These are phyloP conservation scores for Heterochromis multidens DNA, from an alignment of 2,113 vertebrate species.

Conservation along the genomic window DNA sequence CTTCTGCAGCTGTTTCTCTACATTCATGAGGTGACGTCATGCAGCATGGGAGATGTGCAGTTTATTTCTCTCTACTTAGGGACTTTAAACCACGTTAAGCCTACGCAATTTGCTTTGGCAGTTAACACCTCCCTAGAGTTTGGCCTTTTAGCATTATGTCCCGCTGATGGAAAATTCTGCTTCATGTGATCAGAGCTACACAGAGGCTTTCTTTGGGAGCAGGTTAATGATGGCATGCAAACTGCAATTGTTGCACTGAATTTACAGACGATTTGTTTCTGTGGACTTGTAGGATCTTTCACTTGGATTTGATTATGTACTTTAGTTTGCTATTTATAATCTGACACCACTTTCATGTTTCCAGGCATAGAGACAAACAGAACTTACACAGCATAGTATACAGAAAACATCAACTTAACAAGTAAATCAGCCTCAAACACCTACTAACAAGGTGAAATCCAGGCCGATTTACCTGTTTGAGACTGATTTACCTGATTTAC, in stretches of 20 bases:
- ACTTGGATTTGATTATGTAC: neutral
- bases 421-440: neutral
- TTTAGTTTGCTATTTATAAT: neutral
- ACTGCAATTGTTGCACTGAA: constrained; percentile 24
- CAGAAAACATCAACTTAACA: neutral
- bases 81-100: neutral
- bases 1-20: neutral
- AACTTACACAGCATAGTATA: neutral
- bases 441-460: neutral
- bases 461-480: neutral
- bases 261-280: neutral
- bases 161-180: neutral
- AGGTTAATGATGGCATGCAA: neutral
- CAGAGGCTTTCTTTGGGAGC: neutral
- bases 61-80: neutral
- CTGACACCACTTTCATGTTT: neutral
- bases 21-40: neutral
- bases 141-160: neutral
- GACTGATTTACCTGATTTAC: neutral
- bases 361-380: neutral
- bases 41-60: neutral
- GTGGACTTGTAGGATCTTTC: neutral
- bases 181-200: neutral
- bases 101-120: neutral
- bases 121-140: neutral